Percentiles rank a stretch among this genome's conserved stretches.
phyloP scores from a whole-genome alignment of 1,140 invertebrate genomes.

The Bemisia tabaci region DNA sequence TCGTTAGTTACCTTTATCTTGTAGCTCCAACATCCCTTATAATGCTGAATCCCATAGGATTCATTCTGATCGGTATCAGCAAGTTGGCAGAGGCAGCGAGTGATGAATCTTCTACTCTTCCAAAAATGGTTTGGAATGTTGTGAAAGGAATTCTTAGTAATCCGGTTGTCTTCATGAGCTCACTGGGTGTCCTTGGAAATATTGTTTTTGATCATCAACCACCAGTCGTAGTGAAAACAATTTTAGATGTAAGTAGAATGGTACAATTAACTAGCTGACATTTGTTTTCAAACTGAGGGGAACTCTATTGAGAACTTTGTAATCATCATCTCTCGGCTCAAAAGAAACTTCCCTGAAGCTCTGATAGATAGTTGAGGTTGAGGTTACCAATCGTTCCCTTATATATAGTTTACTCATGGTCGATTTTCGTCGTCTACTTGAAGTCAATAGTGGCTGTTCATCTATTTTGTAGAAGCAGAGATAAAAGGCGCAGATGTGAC shows the following conservation, averaged over 20 bases:
- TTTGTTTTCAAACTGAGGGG: background rate
- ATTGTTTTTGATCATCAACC: slow-evolving; percentile 61
- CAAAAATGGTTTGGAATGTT: slow-evolving; percentile 13
- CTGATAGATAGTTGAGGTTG: too few species aligned
- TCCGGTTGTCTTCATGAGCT: slow-evolving; percentile 85
- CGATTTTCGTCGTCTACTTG: too few species aligned
- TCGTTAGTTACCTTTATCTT: slow-evolving; percentile 79
- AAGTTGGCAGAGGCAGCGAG: slow-evolving; percentile 35
- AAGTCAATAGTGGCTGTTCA: too few species aligned
- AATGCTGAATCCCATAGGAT: slow-evolving; percentile 84
- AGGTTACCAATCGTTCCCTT: too few species aligned
- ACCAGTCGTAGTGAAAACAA: slow-evolving; percentile 54
- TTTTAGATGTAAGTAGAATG: slow-evolving; percentile 57
- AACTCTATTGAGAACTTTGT: too few species aligned
- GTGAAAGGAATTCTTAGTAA: slow-evolving; percentile 52
- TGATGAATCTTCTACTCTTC: slow-evolving; percentile 5
- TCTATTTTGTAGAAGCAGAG: too few species aligned
- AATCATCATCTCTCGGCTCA: too few species aligned
- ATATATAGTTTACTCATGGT: too few species aligned
- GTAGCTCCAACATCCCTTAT: slow-evolving; percentile 87
- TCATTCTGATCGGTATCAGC: slow-evolving; percentile 77
- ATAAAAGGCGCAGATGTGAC: too few species aligned
- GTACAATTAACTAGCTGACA: too few species aligned
- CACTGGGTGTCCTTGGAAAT: slow-evolving; percentile 79
- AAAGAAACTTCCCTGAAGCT: too few species aligned